Evolutionary conservation across 1,140 invertebrate species (phyloP).

Genomic region (Pygmarrhopalites habei): DNA sequence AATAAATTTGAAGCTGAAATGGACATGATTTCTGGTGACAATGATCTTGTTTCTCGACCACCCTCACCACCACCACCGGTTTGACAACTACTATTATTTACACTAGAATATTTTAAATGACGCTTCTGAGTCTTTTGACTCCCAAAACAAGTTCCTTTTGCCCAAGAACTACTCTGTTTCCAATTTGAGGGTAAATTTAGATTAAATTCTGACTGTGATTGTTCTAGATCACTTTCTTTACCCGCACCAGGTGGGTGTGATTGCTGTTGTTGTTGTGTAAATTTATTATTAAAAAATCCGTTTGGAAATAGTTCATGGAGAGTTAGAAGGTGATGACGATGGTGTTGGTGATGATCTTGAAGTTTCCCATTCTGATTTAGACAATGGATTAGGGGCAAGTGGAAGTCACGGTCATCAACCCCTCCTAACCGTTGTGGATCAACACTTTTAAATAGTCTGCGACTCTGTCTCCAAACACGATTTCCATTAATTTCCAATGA

Average conservation of each 20-base stretch:
- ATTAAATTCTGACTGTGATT: no score
- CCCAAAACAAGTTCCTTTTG: neutral
- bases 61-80: neutral
- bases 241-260: no score
- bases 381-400: neutral
- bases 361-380: neutral
- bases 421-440: neutral
- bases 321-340: neutral
- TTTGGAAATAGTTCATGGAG: no score
- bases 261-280: no score
- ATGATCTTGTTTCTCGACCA: slow-evolving; percentile 5
- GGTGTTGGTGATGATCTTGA: neutral
- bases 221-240: no score
- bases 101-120: slow-evolving; percentile 4
- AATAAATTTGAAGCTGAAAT: neutral
- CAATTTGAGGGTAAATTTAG: neutral
- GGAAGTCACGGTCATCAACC: neutral
- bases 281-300: no score
- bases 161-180: neutral
- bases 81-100: slow-evolving; percentile 4
- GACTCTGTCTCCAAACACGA: slow-evolving; percentile 7
- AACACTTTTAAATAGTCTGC: slow-evolving; percentile 1
- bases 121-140: neutral
- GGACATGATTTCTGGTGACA: slow-evolving; percentile 13
- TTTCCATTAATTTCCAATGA: slow-evolving; percentile 11